Evolutionary conservation across 1,140 invertebrate genomes (phyloP).

Genomic region (Pogonomyrmex californicus): DNA sequence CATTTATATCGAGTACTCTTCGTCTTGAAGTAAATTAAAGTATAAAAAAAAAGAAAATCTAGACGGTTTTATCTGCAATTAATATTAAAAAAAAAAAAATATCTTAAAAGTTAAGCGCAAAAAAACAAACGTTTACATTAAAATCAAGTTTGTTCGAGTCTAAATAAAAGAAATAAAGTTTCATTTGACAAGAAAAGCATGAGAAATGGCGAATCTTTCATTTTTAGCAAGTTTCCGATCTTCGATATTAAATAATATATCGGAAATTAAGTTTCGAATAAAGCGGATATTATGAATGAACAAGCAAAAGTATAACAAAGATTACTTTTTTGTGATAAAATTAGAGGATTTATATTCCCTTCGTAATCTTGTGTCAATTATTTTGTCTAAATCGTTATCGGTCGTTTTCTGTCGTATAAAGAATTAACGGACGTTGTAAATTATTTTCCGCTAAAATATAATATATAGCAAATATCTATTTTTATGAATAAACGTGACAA

Average conservation of each 20-base stretch:
- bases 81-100: not conserved
- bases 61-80: not conserved
- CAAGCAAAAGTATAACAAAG: not conserved
- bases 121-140: not conserved
- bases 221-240: not conserved
- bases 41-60: not conserved
- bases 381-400: not conserved
- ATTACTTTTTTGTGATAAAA: not conserved
- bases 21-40: not conserved
- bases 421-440: not conserved
- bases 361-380: conserved; percentile 37
- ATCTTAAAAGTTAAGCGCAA: not conserved
- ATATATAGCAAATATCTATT: conserved; percentile 5
- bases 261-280: not conserved
- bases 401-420: not conserved
- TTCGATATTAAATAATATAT: not conserved
- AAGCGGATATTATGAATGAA: not conserved
- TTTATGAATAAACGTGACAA: conserved; percentile 1
- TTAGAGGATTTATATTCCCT: not conserved
- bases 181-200: not conserved
- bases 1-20: not conserved
- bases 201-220: not conserved
- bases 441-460: not conserved
- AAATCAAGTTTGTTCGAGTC: not conserved
- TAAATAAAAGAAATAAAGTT: not conserved